phyloP scores from a whole-genome alignment of 1,140 invertebrate species.

The Leptinotarsa defecta region DNA sequence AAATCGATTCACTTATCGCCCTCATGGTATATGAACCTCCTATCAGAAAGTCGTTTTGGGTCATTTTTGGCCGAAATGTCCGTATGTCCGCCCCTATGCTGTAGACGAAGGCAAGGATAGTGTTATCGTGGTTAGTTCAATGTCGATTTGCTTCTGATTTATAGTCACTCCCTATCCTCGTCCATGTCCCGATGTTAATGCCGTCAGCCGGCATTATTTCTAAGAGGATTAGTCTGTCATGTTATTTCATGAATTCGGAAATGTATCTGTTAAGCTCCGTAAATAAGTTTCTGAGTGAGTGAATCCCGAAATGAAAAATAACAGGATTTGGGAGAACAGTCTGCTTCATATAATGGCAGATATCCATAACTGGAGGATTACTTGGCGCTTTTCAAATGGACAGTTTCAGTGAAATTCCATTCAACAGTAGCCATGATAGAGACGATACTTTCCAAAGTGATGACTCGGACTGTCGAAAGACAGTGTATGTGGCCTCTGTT shows the following conservation, averaged over 20 bases:
- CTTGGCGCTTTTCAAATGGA: not conserved
- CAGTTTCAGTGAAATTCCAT: no score
- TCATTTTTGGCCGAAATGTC: no score
- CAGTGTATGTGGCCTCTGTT: no score
- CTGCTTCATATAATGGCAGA: not conserved
- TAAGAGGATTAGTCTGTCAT: not conserved
- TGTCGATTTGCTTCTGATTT: not conserved
- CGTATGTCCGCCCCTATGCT: not conserved
- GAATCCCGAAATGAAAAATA: not conserved
- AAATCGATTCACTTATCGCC: no score
- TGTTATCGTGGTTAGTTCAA: not conserved
- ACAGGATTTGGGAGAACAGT: slow-evolving; percentile 5
- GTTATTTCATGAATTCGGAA: slow-evolving; percentile 1
- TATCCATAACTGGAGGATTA: not conserved
- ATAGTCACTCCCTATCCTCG: not conserved
- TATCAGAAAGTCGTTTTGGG: no score
- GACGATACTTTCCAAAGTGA: no score
- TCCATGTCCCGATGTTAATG: not conserved
- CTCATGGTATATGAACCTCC: no score
- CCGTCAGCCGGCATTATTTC: not conserved
- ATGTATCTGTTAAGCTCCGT: not conserved
- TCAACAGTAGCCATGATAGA: no score
- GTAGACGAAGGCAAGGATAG: not conserved
- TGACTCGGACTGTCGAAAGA: no score
- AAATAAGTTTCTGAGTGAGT: slow-evolving; percentile 3